Evolutionary conservation across 2,888 invertebrate species (phyloP).

Genomic region (Megaustenia siamemsis): DNA sequence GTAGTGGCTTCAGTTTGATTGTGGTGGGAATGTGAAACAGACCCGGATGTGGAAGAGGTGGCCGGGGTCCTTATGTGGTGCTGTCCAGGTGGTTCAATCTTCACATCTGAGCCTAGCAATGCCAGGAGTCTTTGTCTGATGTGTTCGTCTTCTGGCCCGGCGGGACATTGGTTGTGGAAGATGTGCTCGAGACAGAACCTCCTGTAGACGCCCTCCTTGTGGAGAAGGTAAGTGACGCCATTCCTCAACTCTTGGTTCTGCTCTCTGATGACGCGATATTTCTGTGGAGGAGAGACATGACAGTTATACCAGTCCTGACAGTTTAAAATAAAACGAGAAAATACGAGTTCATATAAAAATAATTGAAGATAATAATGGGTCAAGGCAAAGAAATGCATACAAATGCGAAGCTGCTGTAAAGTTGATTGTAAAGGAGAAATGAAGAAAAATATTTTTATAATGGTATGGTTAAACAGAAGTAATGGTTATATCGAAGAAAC

Average conservation of each 20-base stretch:
- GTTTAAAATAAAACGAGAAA: background rate
- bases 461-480: no score
- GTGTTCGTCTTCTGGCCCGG: background rate
- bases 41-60: background rate
- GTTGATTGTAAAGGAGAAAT: no score
- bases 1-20: background rate
- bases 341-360: no score
- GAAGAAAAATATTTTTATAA: no score
- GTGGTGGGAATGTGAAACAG: background rate
- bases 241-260: constrained; percentile 31
- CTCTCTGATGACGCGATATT: constrained; percentile 4
- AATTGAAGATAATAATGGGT: no score
- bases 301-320: background rate
- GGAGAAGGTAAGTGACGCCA: background rate
- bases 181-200: constrained; percentile 37
- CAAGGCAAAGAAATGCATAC: no score
- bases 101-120: background rate
- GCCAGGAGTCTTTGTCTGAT: background rate
- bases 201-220: constrained; percentile 14
- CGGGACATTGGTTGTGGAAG: background rate
- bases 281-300: constrained; percentile 21
- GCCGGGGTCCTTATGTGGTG: background rate
- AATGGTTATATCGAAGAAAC: no score
- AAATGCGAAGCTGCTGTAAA: no score
- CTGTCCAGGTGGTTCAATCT: background rate